These are phyloP conservation scores for Zaprionus inermis DNA, from an alignment of 1,140 invertebrate genomes.

Conservation along the genomic window DNA sequence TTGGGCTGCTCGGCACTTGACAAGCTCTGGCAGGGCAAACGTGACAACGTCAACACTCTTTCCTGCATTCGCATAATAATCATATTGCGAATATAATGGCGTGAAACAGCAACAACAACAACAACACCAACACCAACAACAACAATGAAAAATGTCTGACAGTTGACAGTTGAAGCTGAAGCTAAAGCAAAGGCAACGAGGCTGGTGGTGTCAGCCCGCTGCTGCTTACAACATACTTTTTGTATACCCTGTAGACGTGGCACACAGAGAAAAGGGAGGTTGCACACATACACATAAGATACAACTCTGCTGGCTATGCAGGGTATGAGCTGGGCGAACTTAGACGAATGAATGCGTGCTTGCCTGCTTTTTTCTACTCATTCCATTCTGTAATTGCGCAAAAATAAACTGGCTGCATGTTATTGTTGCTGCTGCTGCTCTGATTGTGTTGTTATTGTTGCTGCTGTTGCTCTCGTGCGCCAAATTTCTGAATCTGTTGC, in stretches of 20 bases:
- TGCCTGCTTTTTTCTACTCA: conserved; percentile 44
- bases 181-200: conserved; percentile 26
- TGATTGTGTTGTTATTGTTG: conserved; percentile 19
- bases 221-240: conserved; percentile 38
- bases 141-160: conserved; percentile 54
- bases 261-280: neutral
- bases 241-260: neutral
- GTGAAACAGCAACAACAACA: conserved; percentile 63
- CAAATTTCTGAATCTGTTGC: conserved; percentile 78
- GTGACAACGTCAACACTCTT: conserved; percentile 76
- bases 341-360: neutral
- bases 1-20: conserved; percentile 62
- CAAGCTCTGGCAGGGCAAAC: conserved; percentile 67
- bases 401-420: conserved; percentile 68
- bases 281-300: neutral
- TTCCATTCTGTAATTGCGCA: conserved; percentile 73
- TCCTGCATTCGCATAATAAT: conserved; percentile 76
- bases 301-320: neutral
- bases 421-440: conserved; percentile 6
- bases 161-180: conserved; percentile 75
- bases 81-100: conserved; percentile 79
- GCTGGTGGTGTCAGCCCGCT: conserved; percentile 48
- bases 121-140: conserved; percentile 9
- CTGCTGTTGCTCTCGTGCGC: conserved; percentile 37
- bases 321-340: neutral